Evolutionary conservation across 2,797 vertebrate genomes (phyloP), one percentile per base, ranked within the genome.

Genomic region (Peromyscus melanophrys): DNA sequence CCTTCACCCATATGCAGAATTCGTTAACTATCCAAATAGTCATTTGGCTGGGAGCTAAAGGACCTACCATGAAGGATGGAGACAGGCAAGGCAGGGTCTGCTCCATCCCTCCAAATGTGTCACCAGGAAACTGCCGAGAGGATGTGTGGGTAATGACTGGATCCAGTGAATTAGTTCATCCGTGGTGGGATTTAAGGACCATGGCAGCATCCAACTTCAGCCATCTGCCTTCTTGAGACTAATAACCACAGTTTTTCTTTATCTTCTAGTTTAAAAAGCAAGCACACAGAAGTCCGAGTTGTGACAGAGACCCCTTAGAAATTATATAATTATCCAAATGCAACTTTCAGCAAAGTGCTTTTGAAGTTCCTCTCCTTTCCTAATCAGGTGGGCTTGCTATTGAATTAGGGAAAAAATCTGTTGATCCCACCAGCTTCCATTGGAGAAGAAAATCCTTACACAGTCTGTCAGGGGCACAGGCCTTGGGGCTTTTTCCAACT

Each of bases 91-190:
- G 16, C 31, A 80, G 77, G 21, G 27, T 23, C 69, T 16, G 23
- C 31, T 16, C 55, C 49, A 57, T 61, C 67, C 25, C 59, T 80
- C 12, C 31, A 78, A n/a, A 55, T 5, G 34, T 10, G 1, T 89
- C 90, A 43, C 34, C 83, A 91, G 73, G 76, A 46, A 71, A 34
- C 92, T 43, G 16, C 34, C 57, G 29, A 63, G 78, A 43, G 61
- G 59, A 69, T 1, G 16, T 63, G 43, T 83, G 59, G 43, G 52
- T 9, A 34, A 49, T 69, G 16, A 61, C 23, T 19, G n/a, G 23
- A 92, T 43, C 37, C 76, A 21, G 97, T 55, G 80, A 80, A 52
- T 88, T 78, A 65, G 71, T 95, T 96, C 94, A 96, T n/a, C 19
- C 9, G 23, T 46, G 94, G 69, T 55, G 87, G 63, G 77, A 93